phyloP scores from a whole-genome alignment of 2,888 invertebrate genomes.

The Drosophila birchii region DNA sequence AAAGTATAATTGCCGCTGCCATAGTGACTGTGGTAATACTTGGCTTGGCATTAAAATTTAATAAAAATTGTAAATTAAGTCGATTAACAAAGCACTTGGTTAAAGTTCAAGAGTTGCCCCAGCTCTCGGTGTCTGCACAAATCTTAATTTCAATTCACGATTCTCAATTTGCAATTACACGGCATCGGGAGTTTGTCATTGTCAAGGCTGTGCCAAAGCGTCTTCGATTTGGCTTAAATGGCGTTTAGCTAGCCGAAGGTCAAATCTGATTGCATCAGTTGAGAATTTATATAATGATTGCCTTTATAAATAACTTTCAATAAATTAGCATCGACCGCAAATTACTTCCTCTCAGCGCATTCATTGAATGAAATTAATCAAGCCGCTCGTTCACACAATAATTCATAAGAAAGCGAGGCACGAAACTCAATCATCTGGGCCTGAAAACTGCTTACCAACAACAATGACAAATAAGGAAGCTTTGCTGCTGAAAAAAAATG shows the following conservation, averaged over 20 bases:
- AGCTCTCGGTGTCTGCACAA: constrained; percentile 39
- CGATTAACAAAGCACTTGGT: constrained; percentile 36
- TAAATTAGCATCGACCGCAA: constrained; percentile 19
- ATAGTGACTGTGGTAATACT: constrained; percentile 6
- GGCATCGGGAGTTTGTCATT: constrained; percentile 58
- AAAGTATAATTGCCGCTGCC: constrained; percentile 28
- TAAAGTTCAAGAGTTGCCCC: constrained; percentile 64
- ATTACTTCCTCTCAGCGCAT: constrained; percentile 28
- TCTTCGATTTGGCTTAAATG: constrained; percentile 43
- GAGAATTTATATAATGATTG: constrained; percentile 28
- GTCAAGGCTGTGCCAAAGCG: constrained; percentile 61
- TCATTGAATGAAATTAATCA: constrained; percentile 53
- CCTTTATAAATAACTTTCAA: constrained; percentile 16
- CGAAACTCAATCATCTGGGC: constrained; percentile 58
- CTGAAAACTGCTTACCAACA: constrained; percentile 59
- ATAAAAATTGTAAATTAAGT: constrained; percentile 46
- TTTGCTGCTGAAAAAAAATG: constrained; percentile 50
- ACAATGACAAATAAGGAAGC: constrained; percentile 81
- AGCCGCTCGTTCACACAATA: constrained; percentile 57
- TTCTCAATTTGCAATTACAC: constrained; percentile 76
- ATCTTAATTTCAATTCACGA: constrained; percentile 64
- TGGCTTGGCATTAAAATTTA: constrained; percentile 33
- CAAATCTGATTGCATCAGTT: constrained; percentile 3
- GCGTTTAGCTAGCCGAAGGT: constrained; percentile 38
- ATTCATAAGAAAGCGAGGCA: constrained; percentile 40